phyloP scores from a whole-genome alignment of 2,113 vertebrate genomes.

The Diadophis punctatus region DNA sequence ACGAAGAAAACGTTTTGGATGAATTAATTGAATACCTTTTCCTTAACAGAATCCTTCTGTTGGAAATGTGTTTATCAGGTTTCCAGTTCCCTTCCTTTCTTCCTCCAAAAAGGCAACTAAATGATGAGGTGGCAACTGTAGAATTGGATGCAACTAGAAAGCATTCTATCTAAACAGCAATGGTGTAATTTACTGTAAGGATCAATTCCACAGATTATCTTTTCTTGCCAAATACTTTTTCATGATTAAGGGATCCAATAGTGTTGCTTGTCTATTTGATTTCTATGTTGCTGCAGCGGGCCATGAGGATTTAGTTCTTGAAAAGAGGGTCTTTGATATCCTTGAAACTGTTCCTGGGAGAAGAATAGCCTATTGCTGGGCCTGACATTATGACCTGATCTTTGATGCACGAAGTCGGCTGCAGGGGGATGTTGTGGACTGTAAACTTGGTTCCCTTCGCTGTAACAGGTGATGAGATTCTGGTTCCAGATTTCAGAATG shows the following conservation, averaged over 20 bases:
- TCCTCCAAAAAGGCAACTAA: neutral
- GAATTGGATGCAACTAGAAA: too few species aligned
- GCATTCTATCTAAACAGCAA: neutral
- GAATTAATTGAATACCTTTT: neutral
- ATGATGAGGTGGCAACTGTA: neutral
- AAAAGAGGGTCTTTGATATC: neutral
- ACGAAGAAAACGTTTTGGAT: neutral
- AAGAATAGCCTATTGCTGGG: accelerated
- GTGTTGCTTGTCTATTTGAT: neutral
- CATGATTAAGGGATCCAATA: neutral
- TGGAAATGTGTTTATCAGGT: neutral
- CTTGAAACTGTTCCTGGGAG: accelerated
- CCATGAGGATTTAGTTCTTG: accelerated
- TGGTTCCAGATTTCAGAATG: accelerated
- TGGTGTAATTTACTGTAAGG: neutral
- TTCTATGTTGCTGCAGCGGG: accelerated
- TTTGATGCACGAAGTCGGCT: accelerated
- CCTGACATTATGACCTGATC: accelerated
- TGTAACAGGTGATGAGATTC: accelerated
- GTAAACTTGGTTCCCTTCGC: accelerated
- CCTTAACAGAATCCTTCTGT: neutral
- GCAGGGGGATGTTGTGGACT: accelerated
- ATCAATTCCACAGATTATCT: neutral
- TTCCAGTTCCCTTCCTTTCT: neutral
- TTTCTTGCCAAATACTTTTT: neutral